Conservation (phyloP, 2,888 invertebrate species). For the Ctenicera cuprea region DNA sequence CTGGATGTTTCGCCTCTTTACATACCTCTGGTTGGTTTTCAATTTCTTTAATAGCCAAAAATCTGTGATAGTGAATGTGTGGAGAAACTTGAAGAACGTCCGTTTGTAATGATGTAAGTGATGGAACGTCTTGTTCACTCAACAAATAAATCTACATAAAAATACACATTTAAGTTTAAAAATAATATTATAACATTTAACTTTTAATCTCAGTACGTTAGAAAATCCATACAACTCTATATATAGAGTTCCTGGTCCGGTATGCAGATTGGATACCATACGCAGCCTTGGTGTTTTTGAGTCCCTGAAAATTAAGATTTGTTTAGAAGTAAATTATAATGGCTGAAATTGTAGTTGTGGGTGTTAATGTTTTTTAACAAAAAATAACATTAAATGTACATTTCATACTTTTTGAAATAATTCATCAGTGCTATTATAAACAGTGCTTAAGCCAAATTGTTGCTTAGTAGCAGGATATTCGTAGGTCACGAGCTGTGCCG, state of each 20-base stretch:
- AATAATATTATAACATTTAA: no score
- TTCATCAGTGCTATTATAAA: no score
- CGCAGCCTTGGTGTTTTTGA: constrained; percentile 71
- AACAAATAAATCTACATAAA: constrained; percentile 76
- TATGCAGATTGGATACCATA: constrained; percentile 79
- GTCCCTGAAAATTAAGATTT: constrained; percentile 66
- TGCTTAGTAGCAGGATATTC: no score
- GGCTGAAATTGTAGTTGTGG: no score
- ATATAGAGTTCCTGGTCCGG: constrained; percentile 78
- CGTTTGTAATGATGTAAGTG: constrained; percentile 79
- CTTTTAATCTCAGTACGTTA: constrained; percentile 71
- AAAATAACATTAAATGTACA: no score
- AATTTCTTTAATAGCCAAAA: constrained; percentile 74
- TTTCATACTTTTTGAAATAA: no score
- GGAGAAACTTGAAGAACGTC: constrained; percentile 77
- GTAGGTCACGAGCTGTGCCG: no score
- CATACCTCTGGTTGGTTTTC: constrained; percentile 80
- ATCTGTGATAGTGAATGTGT: constrained; percentile 73
- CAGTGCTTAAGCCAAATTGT: no score
- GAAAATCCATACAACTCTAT: constrained; percentile 74
- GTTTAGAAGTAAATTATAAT: no score
- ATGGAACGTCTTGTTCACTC: constrained; percentile 82
- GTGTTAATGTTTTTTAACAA: no score
- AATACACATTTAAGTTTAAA: constrained; percentile 40
- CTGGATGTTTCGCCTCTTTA: no score